Percentiles rank a stretch among this genome's conserved stretches.
phyloP scores from a whole-genome alignment of 1,140 invertebrate species.

The Drosophila orena region DNA sequence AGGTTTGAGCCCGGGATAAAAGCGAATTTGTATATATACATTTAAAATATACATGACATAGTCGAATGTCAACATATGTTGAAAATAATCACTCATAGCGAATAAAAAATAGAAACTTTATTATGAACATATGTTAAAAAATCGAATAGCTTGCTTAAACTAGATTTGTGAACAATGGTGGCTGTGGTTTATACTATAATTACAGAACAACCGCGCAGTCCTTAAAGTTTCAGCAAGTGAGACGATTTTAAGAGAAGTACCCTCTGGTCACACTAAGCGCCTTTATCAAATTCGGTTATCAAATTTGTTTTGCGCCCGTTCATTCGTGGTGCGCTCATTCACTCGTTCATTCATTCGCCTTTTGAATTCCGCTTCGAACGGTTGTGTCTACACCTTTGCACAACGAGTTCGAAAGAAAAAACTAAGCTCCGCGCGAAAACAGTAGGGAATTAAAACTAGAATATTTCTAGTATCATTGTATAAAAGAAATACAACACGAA shows the following conservation, averaged over 20 bases:
- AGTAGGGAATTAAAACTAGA: neutral
- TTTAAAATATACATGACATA: too few species aligned
- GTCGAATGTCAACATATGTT: too few species aligned
- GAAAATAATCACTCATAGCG: too few species aligned
- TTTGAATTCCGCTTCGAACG: constrained; percentile 11
- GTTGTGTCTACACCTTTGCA: constrained; percentile 2
- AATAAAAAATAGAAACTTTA: too few species aligned
- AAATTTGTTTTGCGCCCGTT: constrained; percentile 11
- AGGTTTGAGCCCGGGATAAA: neutral
- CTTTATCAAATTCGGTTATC: constrained; percentile 15
- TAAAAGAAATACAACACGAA: neutral
- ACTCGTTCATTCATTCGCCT: constrained; percentile 4
- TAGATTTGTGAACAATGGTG: too few species aligned
- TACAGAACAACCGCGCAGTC: neutral
- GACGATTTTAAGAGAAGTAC: neutral
- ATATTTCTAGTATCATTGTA: neutral
- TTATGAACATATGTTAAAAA: neutral
- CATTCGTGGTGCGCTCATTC: constrained; percentile 1
- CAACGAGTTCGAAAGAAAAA: constrained; percentile 4
- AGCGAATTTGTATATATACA: neutral
- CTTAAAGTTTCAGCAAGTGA: neutral
- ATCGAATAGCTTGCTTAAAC: too few species aligned
- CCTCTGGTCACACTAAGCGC: neutral
- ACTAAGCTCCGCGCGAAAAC: constrained; percentile 2
- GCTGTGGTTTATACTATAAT: neutral